Base-by-base conservation (phyloP, 2,888 invertebrate genomes). In the Dynastes grantii region DNA sequence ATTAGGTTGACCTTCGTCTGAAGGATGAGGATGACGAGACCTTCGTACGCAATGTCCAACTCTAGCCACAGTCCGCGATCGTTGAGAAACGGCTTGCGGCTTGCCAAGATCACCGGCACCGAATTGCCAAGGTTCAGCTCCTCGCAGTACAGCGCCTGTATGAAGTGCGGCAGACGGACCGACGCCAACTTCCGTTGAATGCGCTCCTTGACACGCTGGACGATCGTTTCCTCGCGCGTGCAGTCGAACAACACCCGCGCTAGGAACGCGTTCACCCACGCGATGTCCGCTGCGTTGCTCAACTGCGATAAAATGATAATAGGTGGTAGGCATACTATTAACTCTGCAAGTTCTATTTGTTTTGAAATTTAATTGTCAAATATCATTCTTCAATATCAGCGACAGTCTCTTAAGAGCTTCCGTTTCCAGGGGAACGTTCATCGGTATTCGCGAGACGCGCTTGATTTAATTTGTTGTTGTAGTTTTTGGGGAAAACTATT, bases 61-160 rank as follows among this genome's bases (percentile, higher is more conserved):
- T 97, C 96, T 0, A 97, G 90, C 97, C 98, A 98, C 77, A 97
- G 90, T 53, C 98, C 98, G 85, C 94, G 92, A 82, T 94, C 93
- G 89, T 97, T 95, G 81, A 95, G 88, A 63, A 91, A 88, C 0
- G 97, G 96, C 80, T 91, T 89, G 16, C 91, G 89, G 76, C 92
- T 91, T 70, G 91, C 90, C 82, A 91, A 91, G 82, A 95, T 91
- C 37, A 92, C 87, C 22, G 95, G 95, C 27, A 94, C 91, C 49
- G 92, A 92, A 4, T 67, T 73, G 13, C 81, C 79, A 37, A 76
- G 90, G 64, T 93, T 93, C 83, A 97, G 89, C 85, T 95, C 94
- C 49, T 94, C 93, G 82, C 97, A 92, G 70, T 92, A 89, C 76
- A 98, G 90, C 82, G 95, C 95, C 81, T 96, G 95, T 90, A 98